Base-by-base conservation (phyloP, 2,888 invertebrate species). In the Archips crataeganus region DNA sequence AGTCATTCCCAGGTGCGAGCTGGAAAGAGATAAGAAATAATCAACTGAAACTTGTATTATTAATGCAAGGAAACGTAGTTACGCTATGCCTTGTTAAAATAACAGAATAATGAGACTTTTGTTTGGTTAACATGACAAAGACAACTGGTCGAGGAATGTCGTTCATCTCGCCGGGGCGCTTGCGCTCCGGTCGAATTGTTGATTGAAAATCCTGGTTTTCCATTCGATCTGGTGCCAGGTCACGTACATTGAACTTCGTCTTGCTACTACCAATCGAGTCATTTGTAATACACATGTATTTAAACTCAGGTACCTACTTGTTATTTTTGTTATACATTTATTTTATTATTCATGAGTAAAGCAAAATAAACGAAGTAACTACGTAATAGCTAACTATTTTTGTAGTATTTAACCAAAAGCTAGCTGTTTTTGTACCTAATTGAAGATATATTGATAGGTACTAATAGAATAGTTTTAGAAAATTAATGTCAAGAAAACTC, bases 81-180 rank as follows among this genome's bases (percentile, higher is more conserved):
- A 81, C 82, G 85, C 81, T 84, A 89, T 86, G 92, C 84, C 85
- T 90, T 87, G 89, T 93, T 93, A 93, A 93, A 93, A 93, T 93
- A 91, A 88, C 92, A 89, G 90, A 89, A 91, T 92, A 92, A 90
- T 90, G 89, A 90, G 85, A 81, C 84, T 84, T 82, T 83, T 91
- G 90, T 92, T 91, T 92, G 89, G 87, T 93, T 93, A 90, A 88
- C 92, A 92, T 92, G 90, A 93, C 93, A 93, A 93, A 89, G 90
- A 85, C 83, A 83, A 79, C 82, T 81, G 79, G 77, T 75, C 77
- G 79, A 77, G 90, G 92, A 91, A 92, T 92, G 91, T 83, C 79
- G 88, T 90, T 86, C 88, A 87, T 89, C 87, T 88, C 82, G 82
- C 84, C 87, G 90, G 60, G 60, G 86, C 91, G 90, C 89, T 83